Evolutionary conservation across 2,888 invertebrate genomes (phyloP), one percentile per base, ranked within the genome.

Genomic region (Perithous albicinctus): DNA sequence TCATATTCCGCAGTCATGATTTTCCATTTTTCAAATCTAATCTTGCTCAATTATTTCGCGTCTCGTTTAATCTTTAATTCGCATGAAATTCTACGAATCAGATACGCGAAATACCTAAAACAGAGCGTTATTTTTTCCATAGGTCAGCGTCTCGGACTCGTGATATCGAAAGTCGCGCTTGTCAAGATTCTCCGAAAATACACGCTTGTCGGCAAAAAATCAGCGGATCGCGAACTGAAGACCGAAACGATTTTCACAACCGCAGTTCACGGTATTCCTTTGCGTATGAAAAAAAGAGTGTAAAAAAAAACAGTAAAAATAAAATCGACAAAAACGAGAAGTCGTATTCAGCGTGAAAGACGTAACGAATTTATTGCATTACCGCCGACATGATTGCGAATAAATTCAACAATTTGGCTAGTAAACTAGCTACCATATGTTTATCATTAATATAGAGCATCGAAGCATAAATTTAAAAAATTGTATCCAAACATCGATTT

Each of bases 111-210:
- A 59, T 67, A 64, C 26, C 61, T 84, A n/a, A n/a, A n/a, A n/a
- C n/a, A n/a, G n/a, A n/a, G n/a, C n/a, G n/a, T n/a, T n/a, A n/a
- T 73, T 84, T 46, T 23, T 26, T 23, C 7, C 18, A 18, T 73
- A 89, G 90, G 90, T 26, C 89, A 87, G 73, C 83, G 88, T 69
- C 85, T 90, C 8, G 89, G 88, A 26, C 20, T 78, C 10, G 15
- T 89, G 20, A 88, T 90, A 59, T 85, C 87, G 6, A 88, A 87
- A 80, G 84, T 88, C 20, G 88, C 85, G 1, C 29, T 89, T 32
- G 85, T 86, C 7, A 86, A 84, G 41, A 86, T 89, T 78, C 75
- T 89, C 15, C 78, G 56, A 51, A 70, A 86, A 4, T 89, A 88
- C 54, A 77, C 85, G 29, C 70, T 89, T n/a, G 67, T 70, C 61